Conservation (phyloP, 2,113 vertebrate species). For the Maccullochella peelii region DNA sequence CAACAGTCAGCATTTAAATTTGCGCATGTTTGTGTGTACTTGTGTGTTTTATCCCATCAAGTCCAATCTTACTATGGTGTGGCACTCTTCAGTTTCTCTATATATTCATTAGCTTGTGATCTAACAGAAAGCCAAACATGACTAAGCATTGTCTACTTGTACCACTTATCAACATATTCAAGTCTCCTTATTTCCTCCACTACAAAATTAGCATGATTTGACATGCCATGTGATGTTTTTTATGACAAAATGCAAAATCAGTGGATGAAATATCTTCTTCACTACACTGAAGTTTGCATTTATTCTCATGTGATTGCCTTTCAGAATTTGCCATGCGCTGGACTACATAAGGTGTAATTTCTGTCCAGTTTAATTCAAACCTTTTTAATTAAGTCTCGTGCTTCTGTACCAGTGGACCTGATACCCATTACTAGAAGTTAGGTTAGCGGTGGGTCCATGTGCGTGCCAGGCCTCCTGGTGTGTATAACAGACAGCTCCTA, state of each 20-base stretch:
- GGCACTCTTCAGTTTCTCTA: background rate
- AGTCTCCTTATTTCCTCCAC: background rate
- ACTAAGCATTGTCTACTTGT: background rate
- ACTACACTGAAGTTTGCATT: background rate
- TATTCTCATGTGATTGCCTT: background rate
- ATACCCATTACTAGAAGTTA: conserved; percentile 15
- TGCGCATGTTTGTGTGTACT: background rate
- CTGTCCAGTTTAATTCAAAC: conserved; percentile 16
- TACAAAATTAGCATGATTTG: background rate
- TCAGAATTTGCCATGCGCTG: background rate
- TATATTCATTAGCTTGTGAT: background rate
- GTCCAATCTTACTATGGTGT: background rate
- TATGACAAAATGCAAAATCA: background rate
- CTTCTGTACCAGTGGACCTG: background rate
- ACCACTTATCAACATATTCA: background rate
- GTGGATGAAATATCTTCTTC: background rate
- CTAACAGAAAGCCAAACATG: background rate
- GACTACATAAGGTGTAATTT: conserved; percentile 1
- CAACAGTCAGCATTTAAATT: background rate
- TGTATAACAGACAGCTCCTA: conserved; percentile 36
- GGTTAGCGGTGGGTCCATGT: conserved; percentile 11
- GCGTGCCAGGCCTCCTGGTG: conserved; percentile 19
- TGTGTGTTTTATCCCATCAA: background rate
- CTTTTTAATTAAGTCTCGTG: conserved; percentile 2
- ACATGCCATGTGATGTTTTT: background rate